Conservation (phyloP, 2,113 vertebrate species). For the Sceloporus undulatus region DNA sequence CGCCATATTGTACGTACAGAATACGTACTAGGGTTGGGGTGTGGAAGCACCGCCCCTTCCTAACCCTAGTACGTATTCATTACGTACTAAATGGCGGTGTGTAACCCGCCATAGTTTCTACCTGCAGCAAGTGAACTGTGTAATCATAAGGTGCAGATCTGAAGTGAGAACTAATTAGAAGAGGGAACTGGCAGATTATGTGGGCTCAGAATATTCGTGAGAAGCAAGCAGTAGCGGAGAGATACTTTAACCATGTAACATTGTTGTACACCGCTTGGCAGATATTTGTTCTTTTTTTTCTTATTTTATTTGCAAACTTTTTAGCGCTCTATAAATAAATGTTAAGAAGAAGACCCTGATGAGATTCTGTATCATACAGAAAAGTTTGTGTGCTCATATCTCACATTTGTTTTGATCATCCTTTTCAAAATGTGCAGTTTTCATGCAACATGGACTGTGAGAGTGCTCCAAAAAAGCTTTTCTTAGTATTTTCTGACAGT, state of each 20-base stretch:
- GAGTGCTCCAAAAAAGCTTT: background rate
- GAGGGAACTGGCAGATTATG: constrained; percentile 10
- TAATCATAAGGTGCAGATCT: constrained; percentile 33
- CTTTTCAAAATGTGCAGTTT: constrained; percentile 13
- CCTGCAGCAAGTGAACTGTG: constrained; percentile 29
- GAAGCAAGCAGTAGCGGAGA: background rate
- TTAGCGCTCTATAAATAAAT: no score
- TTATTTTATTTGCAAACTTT: no score
- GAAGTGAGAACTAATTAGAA: constrained; percentile 23
- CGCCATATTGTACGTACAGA: no score
- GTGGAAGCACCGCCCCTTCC: no score
- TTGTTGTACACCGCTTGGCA: no score
- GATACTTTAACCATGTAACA: no score
- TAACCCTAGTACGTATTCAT: no score
- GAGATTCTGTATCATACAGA: background rate
- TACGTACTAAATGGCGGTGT: no score
- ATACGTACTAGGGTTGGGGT: no score
- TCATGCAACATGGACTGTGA: rapidly evolving
- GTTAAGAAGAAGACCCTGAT: background rate
- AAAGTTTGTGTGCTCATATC: background rate
- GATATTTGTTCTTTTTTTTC: no score
- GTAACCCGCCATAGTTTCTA: background rate
- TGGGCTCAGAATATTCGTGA: background rate
- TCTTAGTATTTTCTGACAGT: background rate
- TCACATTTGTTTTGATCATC: background rate